phyloP scores from a whole-genome alignment of 2,113 vertebrate species.

The Sylvietta virens region DNA sequence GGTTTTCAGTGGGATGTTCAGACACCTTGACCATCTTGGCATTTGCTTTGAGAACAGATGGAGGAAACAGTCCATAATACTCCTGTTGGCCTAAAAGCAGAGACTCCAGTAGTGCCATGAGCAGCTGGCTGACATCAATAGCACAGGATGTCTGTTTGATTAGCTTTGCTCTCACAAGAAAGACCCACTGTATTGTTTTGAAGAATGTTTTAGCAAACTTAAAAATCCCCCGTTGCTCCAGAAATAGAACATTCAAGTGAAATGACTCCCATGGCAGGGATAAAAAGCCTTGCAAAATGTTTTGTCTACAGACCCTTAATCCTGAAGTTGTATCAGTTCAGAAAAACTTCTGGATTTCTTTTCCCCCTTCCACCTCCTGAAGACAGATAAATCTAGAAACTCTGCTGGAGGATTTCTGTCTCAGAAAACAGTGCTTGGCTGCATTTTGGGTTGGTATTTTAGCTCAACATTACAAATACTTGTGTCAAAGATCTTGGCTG shows the following conservation, averaged over 20 bases:
- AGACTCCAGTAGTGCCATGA: constrained; percentile 13
- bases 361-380: background rate
- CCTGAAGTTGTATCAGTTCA: background rate
- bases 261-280: background rate
- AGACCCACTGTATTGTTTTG: constrained; percentile 45
- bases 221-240: background rate
- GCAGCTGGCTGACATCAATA: constrained; percentile 40
- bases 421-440: background rate
- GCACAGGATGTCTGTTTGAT: constrained; percentile 50
- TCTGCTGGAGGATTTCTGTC: background rate
- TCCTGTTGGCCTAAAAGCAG: constrained; percentile 48
- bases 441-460: constrained; percentile 19
- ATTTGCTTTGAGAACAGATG: constrained; percentile 58
- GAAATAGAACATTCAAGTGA: constrained; percentile 5
- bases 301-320: background rate
- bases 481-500: constrained; percentile 45
- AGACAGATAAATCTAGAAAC: background rate
- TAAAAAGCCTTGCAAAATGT: background rate
- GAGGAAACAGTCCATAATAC: constrained; percentile 42
- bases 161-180: constrained; percentile 53
- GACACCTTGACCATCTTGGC: constrained; percentile 61
- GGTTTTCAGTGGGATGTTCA: constrained; percentile 36
- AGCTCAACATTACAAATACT: constrained; percentile 1
- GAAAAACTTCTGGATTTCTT: constrained; percentile 12
- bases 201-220: constrained; percentile 51